Conservation (phyloP, 2,113 vertebrate genomes). For the Eretmochelys imbricata region DNA sequence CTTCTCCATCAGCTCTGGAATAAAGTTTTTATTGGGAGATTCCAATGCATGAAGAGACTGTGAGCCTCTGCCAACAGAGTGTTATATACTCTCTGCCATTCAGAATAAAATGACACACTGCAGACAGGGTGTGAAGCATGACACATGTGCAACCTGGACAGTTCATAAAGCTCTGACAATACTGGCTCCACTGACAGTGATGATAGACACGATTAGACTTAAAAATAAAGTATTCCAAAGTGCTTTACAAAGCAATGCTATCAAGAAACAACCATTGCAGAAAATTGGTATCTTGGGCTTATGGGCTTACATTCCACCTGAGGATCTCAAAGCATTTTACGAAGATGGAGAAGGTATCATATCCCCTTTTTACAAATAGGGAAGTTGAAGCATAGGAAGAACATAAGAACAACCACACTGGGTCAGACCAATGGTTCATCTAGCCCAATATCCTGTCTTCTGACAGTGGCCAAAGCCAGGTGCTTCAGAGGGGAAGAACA, state of each 20-base stretch:
- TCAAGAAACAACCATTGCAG: not conserved
- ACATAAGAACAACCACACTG: not conserved
- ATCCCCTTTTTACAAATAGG: not conserved
- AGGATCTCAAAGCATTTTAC: not conserved
- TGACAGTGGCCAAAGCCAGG: not conserved
- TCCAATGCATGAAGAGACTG: not conserved
- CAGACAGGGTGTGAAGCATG: not conserved
- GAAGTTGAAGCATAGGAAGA: not conserved
- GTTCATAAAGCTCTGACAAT: not conserved
- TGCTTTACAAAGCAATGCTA: not conserved
- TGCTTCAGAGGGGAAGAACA: not conserved
- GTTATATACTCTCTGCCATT: not conserved
- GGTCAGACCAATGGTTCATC: not conserved
- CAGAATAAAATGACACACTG: not conserved
- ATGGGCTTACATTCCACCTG: too few relatives aligned
- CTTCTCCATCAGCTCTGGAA: constrained; percentile 23
- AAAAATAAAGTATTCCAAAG: not conserved
- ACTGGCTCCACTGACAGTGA: not conserved
- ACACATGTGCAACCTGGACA: not conserved
- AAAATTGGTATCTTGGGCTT: too few relatives aligned
- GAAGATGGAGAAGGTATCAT: not conserved
- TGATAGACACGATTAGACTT: not conserved
- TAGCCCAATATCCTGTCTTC: not conserved
- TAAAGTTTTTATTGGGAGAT: not conserved
- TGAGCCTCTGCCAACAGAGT: constrained; percentile 23